phyloP scores from a whole-genome alignment of 92 coral and sea anemone species.

The Pocillopora meandrina region DNA sequence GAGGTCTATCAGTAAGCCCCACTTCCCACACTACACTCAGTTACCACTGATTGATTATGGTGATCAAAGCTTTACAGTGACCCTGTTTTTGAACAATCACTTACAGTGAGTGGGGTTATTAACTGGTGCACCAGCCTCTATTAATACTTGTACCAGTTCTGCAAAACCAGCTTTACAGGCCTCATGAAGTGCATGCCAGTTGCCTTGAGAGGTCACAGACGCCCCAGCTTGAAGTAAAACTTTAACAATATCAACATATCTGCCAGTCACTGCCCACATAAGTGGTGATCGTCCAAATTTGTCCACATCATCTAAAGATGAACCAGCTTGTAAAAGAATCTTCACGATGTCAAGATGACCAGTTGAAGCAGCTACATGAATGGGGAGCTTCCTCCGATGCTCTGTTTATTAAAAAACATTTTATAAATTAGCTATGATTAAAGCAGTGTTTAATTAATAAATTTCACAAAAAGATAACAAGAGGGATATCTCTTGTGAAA shows the following conservation, averaged over 20 bases:
- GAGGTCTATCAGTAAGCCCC: no score
- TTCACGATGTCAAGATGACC: slow-evolving; percentile 76
- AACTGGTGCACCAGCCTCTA: slow-evolving; percentile 82
- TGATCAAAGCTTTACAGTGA: not conserved
- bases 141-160: slow-evolving; percentile 69
- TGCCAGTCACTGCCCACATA: slow-evolving; percentile 87
- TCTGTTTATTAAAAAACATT: slow-evolving; percentile 45
- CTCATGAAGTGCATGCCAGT: slow-evolving; percentile 97
- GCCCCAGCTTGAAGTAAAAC: slow-evolving; percentile 85
- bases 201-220: slow-evolving; percentile 53
- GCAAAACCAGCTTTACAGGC: slow-evolving; percentile 86
- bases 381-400: slow-evolving; percentile 78
- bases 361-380: slow-evolving; percentile 84
- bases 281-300: slow-evolving; percentile 92
- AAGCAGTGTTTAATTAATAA: not conserved
- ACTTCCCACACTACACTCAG: not conserved
- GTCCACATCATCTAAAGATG: slow-evolving; percentile 72
- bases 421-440: not conserved
- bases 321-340: slow-evolving; percentile 71
- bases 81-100: not conserved
- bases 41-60: not conserved
- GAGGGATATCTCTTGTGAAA: no score
- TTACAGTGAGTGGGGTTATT: slow-evolving; percentile 91
- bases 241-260: slow-evolving; percentile 69
- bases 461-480: no score